Evolutionary conservation across 2,888 invertebrate species (phyloP), one percentile per base, ranked within the genome.

Genomic region (Carpatolechia fugitivella): DNA sequence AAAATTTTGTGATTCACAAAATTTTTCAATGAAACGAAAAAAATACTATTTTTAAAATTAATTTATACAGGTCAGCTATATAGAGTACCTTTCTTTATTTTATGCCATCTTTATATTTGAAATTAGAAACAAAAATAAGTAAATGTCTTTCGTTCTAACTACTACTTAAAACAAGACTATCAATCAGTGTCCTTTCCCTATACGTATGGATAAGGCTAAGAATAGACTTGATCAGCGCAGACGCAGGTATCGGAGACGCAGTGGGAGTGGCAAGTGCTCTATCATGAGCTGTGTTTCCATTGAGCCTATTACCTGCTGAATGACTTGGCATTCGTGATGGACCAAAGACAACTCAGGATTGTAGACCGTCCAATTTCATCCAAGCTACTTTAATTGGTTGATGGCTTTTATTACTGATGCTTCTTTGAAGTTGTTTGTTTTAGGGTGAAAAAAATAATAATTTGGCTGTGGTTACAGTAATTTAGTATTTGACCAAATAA

Each of bases 291-390:
- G 56, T 60, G 57, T 59, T 58, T 58, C 60, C 60, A 58, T 60
- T 60, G 56, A 60, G 57, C 18, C 41, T 54, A 54, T 58, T 56
- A 55, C 35, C 50, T 58, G 11, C n/a, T 40, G 55, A 57, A 60
- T 59, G 59, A 61, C 59, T 59, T 55, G 58, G 54, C 57, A 56
- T 47, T 52, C 56, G 46, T 47, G 49, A 53, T 38, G 53, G 18
- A 18, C 18, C 59, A 59, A 47, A 56, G 56, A 59, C 16, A 18
- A 50, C 13, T 7, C 14, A 13, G 36, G 38, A 5, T 18, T 24
- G 49, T 41, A 41, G 49, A 54, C 40, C 10, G 7, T 33, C 20
- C n/a, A 35, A 10, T 29, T 11, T n/a, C n/a, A 33, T 33, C n/a
- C 2, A 8, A 6, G n/a, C 11, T 33, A 3, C n/a, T 33, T 33